phyloP scores from a whole-genome alignment of 2,113 vertebrate genomes.

The Rhinoderma darwinii region DNA sequence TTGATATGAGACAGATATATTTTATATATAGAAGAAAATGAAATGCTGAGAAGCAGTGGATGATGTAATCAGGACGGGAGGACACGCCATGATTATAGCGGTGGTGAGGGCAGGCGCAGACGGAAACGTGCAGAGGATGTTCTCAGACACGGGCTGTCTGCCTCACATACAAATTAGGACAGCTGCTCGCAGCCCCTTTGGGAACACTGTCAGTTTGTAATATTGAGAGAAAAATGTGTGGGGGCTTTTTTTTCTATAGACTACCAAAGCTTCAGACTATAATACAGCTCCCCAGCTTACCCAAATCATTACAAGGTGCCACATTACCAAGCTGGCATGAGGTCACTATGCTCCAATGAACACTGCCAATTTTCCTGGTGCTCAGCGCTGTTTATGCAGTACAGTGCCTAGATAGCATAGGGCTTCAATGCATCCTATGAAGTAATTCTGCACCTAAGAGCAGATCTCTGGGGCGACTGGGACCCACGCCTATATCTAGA shows the following conservation, averaged over 20 bases:
- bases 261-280: not conserved
- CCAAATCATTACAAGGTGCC: not conserved
- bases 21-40: not conserved
- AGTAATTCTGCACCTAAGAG: not conserved
- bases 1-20: not conserved
- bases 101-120: not conserved
- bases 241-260: not conserved
- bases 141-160: constrained; percentile 39
- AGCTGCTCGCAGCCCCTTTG: constrained; percentile 33
- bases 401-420: not conserved
- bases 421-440: not conserved
- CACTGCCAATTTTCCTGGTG: not conserved
- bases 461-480: no score
- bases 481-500: no score
- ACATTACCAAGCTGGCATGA: not conserved
- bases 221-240: not conserved
- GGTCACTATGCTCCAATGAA: not conserved
- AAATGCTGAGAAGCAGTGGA: not conserved
- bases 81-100: not conserved
- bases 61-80: not conserved
- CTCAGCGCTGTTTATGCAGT: not conserved
- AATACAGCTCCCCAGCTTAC: not conserved
- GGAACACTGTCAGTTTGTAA: constrained; percentile 33
- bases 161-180: constrained; percentile 37
- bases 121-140: constrained; percentile 32